Conservation (phyloP, 1,140 invertebrate genomes). For the Trialeurodes vaporariorum region DNA sequence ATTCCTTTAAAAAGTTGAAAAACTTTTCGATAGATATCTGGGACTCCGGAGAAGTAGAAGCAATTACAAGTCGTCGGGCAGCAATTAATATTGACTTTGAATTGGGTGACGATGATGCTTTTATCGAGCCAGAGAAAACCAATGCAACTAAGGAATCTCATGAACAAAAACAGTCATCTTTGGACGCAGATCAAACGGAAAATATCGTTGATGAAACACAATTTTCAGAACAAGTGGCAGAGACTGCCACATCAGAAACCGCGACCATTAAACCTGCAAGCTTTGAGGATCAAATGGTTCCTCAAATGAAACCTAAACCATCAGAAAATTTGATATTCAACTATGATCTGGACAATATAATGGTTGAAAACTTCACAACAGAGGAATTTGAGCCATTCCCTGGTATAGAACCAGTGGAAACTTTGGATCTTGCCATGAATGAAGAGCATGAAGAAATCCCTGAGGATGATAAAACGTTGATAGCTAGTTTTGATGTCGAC, state of each 20-base stretch:
- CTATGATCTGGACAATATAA: background rate
- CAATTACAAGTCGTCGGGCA: constrained; percentile 14
- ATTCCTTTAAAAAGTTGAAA: constrained; percentile 30
- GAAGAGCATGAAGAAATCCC: background rate
- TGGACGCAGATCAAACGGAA: constrained; percentile 1
- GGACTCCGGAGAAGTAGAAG: constrained; percentile 28
- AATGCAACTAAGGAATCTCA: background rate
- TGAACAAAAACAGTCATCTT: background rate
- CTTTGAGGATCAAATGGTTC: background rate
- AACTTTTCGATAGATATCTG: constrained; percentile 30
- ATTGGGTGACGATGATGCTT: constrained; percentile 25
- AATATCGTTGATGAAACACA: background rate
- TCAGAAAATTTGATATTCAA: background rate
- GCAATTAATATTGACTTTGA: constrained; percentile 22
- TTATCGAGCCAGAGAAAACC: constrained; percentile 13
- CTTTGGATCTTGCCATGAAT: background rate
- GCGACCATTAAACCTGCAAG: constrained; percentile 7
- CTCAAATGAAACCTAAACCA: constrained; percentile 4
- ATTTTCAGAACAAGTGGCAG: background rate
- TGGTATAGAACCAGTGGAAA: background rate
- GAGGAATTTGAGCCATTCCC: background rate
- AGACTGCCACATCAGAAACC: constrained; percentile 3
- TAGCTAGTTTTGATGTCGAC: background rate
- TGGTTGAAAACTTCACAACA: background rate
- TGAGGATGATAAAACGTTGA: background rate